phyloP scores from a whole-genome alignment of 2,113 vertebrate species.

The Oxygymnocypris stewartii region DNA sequence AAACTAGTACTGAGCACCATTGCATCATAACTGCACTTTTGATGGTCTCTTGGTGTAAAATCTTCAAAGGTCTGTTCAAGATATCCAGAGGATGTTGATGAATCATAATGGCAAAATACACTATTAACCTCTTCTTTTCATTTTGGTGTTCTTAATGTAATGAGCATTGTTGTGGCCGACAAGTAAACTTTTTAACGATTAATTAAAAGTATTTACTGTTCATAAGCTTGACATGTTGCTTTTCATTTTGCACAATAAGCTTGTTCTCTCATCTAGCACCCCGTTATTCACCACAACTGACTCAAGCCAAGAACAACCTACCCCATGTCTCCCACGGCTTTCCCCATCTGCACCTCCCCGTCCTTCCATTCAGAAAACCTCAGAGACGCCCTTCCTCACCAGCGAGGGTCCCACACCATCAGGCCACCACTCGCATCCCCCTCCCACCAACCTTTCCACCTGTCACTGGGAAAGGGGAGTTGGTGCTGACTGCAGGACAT shows the following conservation, averaged over 20 bases:
- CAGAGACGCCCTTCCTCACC: constrained; percentile 59
- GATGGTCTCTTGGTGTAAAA: not conserved
- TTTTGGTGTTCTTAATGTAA: not conserved
- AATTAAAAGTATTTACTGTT: not conserved
- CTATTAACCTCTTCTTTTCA: not conserved
- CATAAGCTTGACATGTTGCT: not conserved
- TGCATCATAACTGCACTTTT: not conserved
- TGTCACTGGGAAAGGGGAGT: constrained; percentile 63
- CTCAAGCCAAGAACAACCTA: constrained; percentile 48
- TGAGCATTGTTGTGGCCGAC: not conserved
- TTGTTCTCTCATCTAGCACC: constrained; percentile 10
- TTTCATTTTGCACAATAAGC: not conserved
- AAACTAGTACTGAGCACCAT: not conserved
- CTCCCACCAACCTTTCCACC: constrained; percentile 41
- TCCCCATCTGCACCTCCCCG: constrained; percentile 67
- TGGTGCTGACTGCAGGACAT: constrained; percentile 29
- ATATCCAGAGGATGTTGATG: not conserved
- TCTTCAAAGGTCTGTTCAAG: not conserved
- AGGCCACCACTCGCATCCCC: not conserved
- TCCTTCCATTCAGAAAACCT: constrained; percentile 56
- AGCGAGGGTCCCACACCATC: constrained; percentile 16
- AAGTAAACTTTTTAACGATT: not conserved
- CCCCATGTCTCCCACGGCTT: constrained; percentile 40
- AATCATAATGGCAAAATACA: not conserved
- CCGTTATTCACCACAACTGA: constrained; percentile 55